Percentiles rank a stretch among this genome's conserved stretches.
phyloP scores from a whole-genome alignment of 2,888 invertebrate genomes.

The Biston betularia region DNA sequence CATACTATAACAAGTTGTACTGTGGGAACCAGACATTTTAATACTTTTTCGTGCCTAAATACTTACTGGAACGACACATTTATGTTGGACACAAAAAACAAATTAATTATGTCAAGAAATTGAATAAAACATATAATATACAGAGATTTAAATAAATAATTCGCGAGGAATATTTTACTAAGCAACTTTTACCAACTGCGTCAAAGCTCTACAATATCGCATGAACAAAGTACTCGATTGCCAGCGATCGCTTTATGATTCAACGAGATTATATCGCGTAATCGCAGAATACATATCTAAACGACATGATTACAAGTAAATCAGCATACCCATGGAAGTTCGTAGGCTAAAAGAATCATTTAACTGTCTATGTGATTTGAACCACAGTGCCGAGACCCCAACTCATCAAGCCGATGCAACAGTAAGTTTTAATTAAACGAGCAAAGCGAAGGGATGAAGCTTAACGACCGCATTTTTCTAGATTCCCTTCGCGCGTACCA shows the following conservation, averaged over 20 bases:
- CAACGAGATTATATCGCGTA: conserved; percentile 22
- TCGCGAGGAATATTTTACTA: conserved; percentile 45
- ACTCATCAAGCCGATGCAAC: conserved; percentile 66
- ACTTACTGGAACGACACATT: no score
- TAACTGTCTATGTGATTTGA: conserved; percentile 56
- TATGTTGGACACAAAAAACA: no score
- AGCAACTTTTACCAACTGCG: conserved; percentile 47
- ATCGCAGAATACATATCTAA: conserved; percentile 6
- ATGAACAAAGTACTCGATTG: conserved; percentile 45
- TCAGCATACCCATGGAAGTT: conserved; percentile 30
- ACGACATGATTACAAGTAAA: conserved; percentile 4
- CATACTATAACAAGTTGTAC: no score
- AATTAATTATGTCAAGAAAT: no score
- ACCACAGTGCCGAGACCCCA: conserved; percentile 40
- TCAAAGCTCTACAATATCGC: conserved; percentile 28
- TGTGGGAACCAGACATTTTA: no score
- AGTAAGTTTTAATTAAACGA: conserved; percentile 81
- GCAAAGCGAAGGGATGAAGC: conserved; percentile 61
- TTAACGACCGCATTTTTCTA: conserved; percentile 82
- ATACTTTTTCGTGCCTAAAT: no score
- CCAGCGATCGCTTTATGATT: conserved; percentile 37
- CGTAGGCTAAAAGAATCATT: conserved; percentile 35
- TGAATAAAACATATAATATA: no score
- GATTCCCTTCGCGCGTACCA: conserved; percentile 67
- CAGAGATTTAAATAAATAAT: no score